Base-by-base conservation (phyloP, 2,797 vertebrate genomes). In the Chaenodraco wilsoni region DNA sequence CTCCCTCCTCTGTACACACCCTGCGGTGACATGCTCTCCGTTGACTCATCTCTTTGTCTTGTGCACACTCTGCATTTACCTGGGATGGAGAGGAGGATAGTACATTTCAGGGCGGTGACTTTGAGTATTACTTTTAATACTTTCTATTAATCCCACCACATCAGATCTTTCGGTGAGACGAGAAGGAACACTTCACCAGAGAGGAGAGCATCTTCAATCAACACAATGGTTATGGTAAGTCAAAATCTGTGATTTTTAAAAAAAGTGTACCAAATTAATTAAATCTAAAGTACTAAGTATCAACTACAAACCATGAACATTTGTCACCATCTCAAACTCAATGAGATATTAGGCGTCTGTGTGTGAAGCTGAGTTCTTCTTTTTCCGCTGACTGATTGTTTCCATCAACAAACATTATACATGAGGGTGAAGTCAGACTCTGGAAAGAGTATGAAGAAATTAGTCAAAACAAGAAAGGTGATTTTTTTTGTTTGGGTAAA, bases 11-110 rank as follows among this genome's bases (percentile, higher is more conserved):
- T 44, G 27, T 2, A 62, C 87, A 88, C 88, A 76, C 88, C 90
- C 89, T 56, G 4, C 3, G 10, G 14, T 73, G 59, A 73, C 72
- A 77, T 54, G 8, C 43, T 27, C 60, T 65, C 15, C 27, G 71
- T 54, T 91, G 91, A 90, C 76, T 91, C 90, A 93, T 74, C 72
- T 66, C 50, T 85, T 81, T 91, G 78, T 87, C 64, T 78, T 43
- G n/a, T 19, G 7, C n/a, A 8, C 31, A 21, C 16, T 14, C 8
- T 12, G 33, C 2, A 63, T 76, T 45, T 49, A 68, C n/a, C 45
- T 43, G n/a, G 1, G 8, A 12, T 11, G 11, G 6, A 50, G 44
- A 21, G 4, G 11, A 21, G 27, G 60, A 49, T 13, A 21, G 1
- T 19, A 16, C 77, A 63, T 43, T 17, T 81, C 2, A 67, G 88